Base-by-base conservation (phyloP, 2,797 vertebrate species). In the Poecilia picta region DNA sequence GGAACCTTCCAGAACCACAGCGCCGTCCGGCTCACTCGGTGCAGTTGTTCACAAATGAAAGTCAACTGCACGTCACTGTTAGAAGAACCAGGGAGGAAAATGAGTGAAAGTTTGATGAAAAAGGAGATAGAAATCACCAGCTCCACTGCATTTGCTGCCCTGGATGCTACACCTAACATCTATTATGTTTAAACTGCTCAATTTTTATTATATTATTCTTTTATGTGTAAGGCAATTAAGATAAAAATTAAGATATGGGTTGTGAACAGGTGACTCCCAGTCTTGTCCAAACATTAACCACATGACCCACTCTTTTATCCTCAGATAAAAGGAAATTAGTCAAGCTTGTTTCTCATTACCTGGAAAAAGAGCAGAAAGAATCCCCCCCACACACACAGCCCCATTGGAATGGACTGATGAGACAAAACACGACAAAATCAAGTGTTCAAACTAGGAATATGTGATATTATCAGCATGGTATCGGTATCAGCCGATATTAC, bases 1-100 rank as follows among this genome's bases (percentile, higher is more conserved):
- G 75, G 66, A 75, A 8, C 74, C 86, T 78, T 1, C 11, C 76
- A 5, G 77, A 77, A 81, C 36, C 33, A 5, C 74, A 20, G 74
- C 45, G 45, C 39, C 36, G 13, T 74, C 33, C 25, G 3, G 51
- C 73, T 85, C 80, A 4, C 59, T 68, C 10, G 0, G 18, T 68
- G 33, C 36, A 41, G 36, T 23, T 68, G 23, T 12, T 41, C 36
- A 6, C 23, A 39, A 66, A 64, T 1, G 1, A 39, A 66, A 20
- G 33, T 39, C 33, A 66, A 23, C 33, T 11, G 31, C 16, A 28
- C n/a, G 23, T 59, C 57, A 31, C 31, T 62, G 15, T 62, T 18
- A 8, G 15, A 7, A 62, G 59, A 62, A 33, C 13, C 15, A 16
- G 28, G n/a, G 25, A 12, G 25, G 1, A 28, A 13, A 28, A 28